Evolutionary conservation across 37 sponge, comb jelly and placozoan genomes (phyloP), one percentile per base, ranked within the genome.

Genomic region (Chondrilla cf. caribensis): DNA sequence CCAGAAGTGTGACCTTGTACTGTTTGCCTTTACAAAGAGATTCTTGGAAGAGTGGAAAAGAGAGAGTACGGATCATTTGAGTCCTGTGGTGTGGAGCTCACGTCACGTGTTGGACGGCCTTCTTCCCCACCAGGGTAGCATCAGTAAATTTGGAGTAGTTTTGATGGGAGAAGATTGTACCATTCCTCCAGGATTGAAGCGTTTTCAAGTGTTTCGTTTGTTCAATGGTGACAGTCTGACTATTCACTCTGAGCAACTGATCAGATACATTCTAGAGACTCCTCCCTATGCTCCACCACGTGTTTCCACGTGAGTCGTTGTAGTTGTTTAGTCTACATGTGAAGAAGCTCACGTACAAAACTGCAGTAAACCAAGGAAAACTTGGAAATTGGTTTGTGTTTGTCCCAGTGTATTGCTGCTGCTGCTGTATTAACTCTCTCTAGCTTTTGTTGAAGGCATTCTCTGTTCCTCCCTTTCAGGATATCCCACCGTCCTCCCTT

Each of bases 1-100:
- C 76, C 31, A 24, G 5, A 42, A 2, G 2, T 73, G 76, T 42
- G 44, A 42, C 24, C 36, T 40, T 40, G 76, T 73, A n/a, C 36
- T 73, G 44, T 73, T 73, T 73, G 76, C 36, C n/a, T 73, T 40
- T 37, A 73, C 76, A 15, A 17, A 73, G 44, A 73, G n/a, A n/a
- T 73, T 73, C 44, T 14, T 42, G 41, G 43, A 73, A 25, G 76
- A 73, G 76, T 73, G 76, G 76, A 73, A 7, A 5, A 39, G 44
- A 40, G 76, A 42, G 44, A 73, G 76, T 4, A 40, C 1, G 19
- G 76, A 39, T 38, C 18, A 40, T 2, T 36, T 42, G 7, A 22
- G 21, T 24, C 76, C 76, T 22, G 7, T 73, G 1, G 76, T 73
- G 44, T 73, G 41, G 42, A 37, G 38, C 36, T 39, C 41, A 1